A percentile compares a stretch with the other conserved stretches of the same genome.
These are phyloP conservation scores for Tetraodon nigroviridis DNA, from an alignment of 2,113 vertebrate genomes.

Conservation along the genomic window DNA sequence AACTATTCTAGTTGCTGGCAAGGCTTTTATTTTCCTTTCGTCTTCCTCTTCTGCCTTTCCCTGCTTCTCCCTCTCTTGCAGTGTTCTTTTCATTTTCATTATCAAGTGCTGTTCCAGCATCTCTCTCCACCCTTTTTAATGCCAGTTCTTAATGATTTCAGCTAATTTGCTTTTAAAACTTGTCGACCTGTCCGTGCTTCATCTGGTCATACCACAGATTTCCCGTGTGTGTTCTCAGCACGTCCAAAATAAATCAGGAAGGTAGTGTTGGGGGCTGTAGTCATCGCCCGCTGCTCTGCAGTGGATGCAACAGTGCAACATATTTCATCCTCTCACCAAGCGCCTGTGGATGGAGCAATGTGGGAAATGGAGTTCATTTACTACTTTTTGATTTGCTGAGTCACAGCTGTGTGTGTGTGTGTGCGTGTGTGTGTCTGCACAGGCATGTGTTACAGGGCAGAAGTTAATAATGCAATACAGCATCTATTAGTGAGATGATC, in stretches of 20 bases:
- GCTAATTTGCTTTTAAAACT: too few relatives aligned
- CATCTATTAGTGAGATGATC: too few relatives aligned
- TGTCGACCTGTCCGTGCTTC: too few relatives aligned
- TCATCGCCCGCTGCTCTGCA: conserved; percentile 53
- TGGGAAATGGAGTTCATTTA: conserved; percentile 46
- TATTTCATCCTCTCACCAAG: not conserved
- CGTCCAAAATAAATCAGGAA: not conserved
- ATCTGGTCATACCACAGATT: too few relatives aligned
- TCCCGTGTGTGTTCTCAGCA: conserved; percentile 8
- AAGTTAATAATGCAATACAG: too few relatives aligned
- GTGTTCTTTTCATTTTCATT: not conserved
- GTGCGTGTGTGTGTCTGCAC: conserved; percentile 4
- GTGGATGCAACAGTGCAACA: not conserved
- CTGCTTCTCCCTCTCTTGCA: conserved; percentile 12
- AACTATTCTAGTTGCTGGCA: conserved; percentile 48
- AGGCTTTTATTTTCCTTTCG: conserved; percentile 32
- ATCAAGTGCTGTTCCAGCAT: conserved; percentile 3
- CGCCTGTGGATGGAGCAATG: conserved; percentile 22
- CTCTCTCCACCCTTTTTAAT: conserved; percentile 1
- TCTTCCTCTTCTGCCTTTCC: conserved; percentile 22
- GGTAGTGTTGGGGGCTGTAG: conserved; percentile 38
- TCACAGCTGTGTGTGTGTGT: conserved; percentile 46
- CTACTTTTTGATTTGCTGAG: conserved; percentile 62
- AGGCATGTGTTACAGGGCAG: not conserved
- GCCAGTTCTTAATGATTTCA: too few relatives aligned